Evolutionary conservation across 2,888 invertebrate species (phyloP).

Genomic region (Lordiphosa andalusiaca): DNA sequence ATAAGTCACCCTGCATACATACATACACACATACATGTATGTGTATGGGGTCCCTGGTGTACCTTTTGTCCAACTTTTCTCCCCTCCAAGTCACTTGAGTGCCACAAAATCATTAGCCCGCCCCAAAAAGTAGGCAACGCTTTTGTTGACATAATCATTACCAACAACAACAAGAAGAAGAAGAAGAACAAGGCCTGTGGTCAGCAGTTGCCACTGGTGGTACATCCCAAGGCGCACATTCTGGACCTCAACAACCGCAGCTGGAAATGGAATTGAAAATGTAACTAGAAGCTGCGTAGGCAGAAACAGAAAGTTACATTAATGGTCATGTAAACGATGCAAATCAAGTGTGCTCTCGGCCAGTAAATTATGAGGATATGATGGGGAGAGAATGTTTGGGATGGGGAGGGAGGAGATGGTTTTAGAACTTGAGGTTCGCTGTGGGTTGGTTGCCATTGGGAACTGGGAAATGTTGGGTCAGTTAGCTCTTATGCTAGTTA

Average conservation of each 20-base stretch:
- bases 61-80: too few relatives aligned
- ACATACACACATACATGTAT: conserved; percentile 4
- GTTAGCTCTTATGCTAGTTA: too few relatives aligned
- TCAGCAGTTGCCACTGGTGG: conserved; percentile 1
- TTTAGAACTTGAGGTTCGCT: too few relatives aligned
- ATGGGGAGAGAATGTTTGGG: too few relatives aligned
- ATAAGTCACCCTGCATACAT: conserved; percentile 33
- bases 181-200: neutral
- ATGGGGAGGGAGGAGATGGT: too few relatives aligned
- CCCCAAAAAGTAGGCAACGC: conserved; percentile 38
- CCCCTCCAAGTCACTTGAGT: too few relatives aligned
- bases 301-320: conserved; percentile 58
- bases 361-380: conserved; percentile 37
- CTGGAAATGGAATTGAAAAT: conserved; percentile 3
- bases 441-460: too few relatives aligned
- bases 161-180: conserved; percentile 10
- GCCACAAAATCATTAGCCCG: conserved; percentile 34
- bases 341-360: conserved; percentile 66
- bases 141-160: conserved; percentile 48
- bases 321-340: conserved; percentile 63
- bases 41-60: conserved; percentile 1
- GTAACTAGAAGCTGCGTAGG: conserved; percentile 45
- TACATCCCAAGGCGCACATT: conserved; percentile 40
- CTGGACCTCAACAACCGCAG: conserved; percentile 13
- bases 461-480: too few relatives aligned